Evolutionary conservation across 2,888 invertebrate species (phyloP).

Genomic region (Tetrapedia diversipes): DNA sequence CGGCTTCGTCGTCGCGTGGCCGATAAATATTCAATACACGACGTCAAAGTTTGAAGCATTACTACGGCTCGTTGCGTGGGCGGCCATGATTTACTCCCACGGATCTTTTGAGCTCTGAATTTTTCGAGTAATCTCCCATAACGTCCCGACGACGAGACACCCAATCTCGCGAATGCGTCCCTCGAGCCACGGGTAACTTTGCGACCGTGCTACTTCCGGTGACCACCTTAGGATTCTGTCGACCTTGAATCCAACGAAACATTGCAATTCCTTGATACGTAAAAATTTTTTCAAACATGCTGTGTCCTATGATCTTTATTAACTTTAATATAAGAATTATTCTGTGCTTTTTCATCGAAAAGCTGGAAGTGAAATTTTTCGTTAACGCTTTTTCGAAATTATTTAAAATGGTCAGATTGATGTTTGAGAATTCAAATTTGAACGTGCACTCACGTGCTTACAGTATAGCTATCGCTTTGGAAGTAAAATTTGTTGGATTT

Average conservation of each 20-base stretch:
- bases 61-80: slow-evolving; percentile 30
- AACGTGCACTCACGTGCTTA: background rate
- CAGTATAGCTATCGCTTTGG: too few species aligned
- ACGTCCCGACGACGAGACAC: slow-evolving; percentile 37
- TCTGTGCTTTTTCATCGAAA: too few species aligned
- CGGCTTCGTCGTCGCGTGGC: background rate
- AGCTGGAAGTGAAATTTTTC: too few species aligned
- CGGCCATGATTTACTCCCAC: slow-evolving; percentile 36
- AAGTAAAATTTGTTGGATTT: background rate
- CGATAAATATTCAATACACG: slow-evolving; percentile 44
- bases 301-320: too few species aligned
- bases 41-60: slow-evolving; percentile 25
- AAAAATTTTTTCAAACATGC: slow-evolving; percentile 29
- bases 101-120: slow-evolving; percentile 37
- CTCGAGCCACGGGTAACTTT: slow-evolving; percentile 25
- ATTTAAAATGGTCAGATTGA: too few species aligned
- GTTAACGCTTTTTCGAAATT: too few species aligned
- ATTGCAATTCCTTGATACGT: slow-evolving; percentile 12
- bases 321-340: too few species aligned
- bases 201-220: slow-evolving; percentile 4
- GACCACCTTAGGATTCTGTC: slow-evolving; percentile 19
- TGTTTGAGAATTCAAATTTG: too few species aligned
- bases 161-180: slow-evolving; percentile 49
- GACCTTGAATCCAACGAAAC: too few species aligned
- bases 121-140: slow-evolving; percentile 49